A percentile compares a stretch with the other conserved stretches of the same genome.
These are phyloP conservation scores for Myotis planiceps DNA, from an alignment of 2,797 vertebrate genomes.

Conservation along the genomic window DNA sequence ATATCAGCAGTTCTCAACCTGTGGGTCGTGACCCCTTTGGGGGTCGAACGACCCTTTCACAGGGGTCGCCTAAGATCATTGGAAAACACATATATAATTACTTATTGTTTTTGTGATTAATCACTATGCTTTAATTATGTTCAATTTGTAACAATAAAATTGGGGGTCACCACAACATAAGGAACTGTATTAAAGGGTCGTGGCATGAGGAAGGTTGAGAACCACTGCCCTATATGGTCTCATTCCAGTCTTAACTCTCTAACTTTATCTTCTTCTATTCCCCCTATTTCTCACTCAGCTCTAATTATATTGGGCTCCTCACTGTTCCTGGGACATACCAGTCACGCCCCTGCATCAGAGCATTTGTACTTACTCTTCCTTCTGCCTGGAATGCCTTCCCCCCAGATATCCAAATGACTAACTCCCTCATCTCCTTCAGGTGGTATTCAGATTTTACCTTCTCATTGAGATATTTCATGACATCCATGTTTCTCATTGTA, in stretches of 20 bases:
- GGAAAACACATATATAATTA: too few relatives aligned
- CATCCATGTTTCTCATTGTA: neutral
- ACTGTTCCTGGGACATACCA: neutral
- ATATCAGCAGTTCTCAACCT: neutral
- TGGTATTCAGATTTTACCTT: constrained; percentile 10
- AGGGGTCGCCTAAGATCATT: too few relatives aligned
- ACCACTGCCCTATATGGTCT: neutral
- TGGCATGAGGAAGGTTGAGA: too few relatives aligned
- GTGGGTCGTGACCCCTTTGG: too few relatives aligned
- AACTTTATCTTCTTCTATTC: neutral
- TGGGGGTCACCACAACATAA: too few relatives aligned
- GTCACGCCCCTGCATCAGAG: neutral
- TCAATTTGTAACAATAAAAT: too few relatives aligned
- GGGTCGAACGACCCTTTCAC: too few relatives aligned
- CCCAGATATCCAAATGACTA: neutral
- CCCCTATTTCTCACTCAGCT: neutral
- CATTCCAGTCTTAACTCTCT: neutral
- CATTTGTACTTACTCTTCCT: neutral
- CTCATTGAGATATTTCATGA: neutral
- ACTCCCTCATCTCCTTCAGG: neutral
- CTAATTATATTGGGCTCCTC: neutral
- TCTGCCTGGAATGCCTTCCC: neutral
- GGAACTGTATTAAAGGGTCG: too few relatives aligned
- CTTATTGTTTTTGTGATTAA: too few relatives aligned
- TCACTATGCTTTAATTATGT: too few relatives aligned